Evolutionary conservation across 2,888 invertebrate species (phyloP).

Genomic region (Drosophila vallismaia): DNA sequence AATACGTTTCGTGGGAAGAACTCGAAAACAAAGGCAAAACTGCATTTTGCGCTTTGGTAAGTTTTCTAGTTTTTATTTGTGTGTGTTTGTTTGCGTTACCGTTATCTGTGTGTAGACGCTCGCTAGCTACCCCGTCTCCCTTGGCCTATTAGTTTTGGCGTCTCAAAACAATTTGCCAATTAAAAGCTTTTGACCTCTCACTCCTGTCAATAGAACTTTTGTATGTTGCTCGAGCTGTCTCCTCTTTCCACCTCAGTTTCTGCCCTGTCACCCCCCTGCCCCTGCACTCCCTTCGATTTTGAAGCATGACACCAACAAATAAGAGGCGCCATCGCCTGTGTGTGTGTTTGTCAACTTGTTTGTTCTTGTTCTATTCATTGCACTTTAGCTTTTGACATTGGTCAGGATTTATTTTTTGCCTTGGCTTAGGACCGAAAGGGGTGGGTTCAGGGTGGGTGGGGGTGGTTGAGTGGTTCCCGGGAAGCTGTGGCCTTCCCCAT

Average conservation of each 20-base stretch:
- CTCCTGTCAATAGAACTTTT: constrained; percentile 18
- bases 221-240: constrained; percentile 6
- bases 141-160: constrained; percentile 16
- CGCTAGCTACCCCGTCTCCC: not conserved
- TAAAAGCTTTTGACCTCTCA: constrained; percentile 59
- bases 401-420: constrained; percentile 39
- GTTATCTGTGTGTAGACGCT: constrained; percentile 54
- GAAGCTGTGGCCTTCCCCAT: constrained; percentile 6
- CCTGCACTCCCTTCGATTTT: constrained; percentile 25
- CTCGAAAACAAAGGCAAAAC: constrained; percentile 6
- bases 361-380: constrained; percentile 54
- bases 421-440: constrained; percentile 38
- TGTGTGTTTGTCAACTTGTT: constrained; percentile 18
- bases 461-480: not conserved
- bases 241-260: not conserved
- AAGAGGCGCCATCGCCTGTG: constrained; percentile 10
- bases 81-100: constrained; percentile 16
- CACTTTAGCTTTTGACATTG: constrained; percentile 74
- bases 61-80: constrained; percentile 19
- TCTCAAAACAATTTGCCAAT: constrained; percentile 63
- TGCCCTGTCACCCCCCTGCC: not conserved
- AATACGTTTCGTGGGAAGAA: constrained; percentile 23
- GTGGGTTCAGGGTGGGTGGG: not conserved
- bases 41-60: constrained; percentile 26
- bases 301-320: constrained; percentile 23